Percentiles rank a stretch among this genome's conserved stretches.
These are phyloP conservation scores for Numida meleagris DNA, from an alignment of 2,113 vertebrate species.

Conservation along the genomic window DNA sequence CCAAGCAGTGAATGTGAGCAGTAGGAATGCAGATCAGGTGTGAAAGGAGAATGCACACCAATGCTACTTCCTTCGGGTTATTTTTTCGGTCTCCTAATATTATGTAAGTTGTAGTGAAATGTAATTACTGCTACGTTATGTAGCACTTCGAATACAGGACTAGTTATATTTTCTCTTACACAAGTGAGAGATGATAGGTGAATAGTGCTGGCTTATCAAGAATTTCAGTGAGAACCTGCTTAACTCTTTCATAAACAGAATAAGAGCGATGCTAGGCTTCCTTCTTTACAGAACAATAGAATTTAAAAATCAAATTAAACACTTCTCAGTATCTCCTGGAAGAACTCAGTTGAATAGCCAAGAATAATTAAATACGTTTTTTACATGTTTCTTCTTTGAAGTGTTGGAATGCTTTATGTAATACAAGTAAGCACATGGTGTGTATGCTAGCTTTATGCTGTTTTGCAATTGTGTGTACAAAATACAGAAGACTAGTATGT, in stretches of 20 bases:
- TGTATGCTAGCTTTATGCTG: neutral
- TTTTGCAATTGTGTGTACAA: neutral
- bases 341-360: neutral
- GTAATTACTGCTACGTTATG: neutral
- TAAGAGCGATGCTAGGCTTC: neutral
- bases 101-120: neutral
- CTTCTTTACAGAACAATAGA: neutral
- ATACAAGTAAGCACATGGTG: neutral
- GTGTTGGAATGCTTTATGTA: neutral
- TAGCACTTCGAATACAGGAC: neutral
- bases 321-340: neutral
- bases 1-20: neutral
- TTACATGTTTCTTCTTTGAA: neutral
- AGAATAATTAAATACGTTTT: neutral
- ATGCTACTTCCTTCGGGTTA: neutral
- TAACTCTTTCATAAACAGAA: neutral
- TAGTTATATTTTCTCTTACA: neutral
- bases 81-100: neutral
- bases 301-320: neutral
- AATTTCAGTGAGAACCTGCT: neutral
- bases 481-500: neutral
- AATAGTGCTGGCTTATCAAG: neutral
- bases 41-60: neutral
- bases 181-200: neutral
- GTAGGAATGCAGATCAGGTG: neutral